Evolutionary conservation across 2,797 vertebrate genomes (phyloP).

Genomic region (Periparus ater): DNA sequence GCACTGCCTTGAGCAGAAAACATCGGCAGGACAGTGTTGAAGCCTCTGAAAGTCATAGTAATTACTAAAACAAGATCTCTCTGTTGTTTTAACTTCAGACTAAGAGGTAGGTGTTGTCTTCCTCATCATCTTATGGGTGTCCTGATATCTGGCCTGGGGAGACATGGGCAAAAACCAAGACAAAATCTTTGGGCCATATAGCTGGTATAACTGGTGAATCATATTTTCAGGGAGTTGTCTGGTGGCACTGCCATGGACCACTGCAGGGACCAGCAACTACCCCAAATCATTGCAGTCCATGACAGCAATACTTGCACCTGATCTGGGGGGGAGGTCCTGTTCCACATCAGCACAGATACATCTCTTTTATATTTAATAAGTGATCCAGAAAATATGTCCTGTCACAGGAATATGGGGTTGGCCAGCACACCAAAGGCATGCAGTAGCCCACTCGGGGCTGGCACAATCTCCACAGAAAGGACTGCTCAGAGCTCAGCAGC

Average conservation of each 20-base stretch:
- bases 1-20: neutral
- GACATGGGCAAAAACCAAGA: neutral
- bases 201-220: neutral
- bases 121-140: neutral
- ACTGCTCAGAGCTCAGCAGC: fast-evolving
- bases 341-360: neutral
- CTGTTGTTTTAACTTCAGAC: neutral
- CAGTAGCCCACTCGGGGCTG: neutral
- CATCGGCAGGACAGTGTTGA: neutral
- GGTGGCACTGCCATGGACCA: neutral
- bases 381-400: neutral
- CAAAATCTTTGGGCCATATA: neutral
- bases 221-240: neutral
- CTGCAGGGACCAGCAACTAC: neutral
- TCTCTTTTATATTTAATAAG: neutral
- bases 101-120: neutral
- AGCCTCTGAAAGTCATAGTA: neutral
- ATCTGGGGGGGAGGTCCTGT: neutral
- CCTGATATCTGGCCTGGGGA: neutral
- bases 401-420: fast-evolving
- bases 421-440: neutral
- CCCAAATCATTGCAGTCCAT: neutral
- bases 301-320: neutral
- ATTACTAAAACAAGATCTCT: neutral
- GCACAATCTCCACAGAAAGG: neutral